Conservation (phyloP, 2,113 vertebrate species). For the Hippocampus abdominalis region DNA sequence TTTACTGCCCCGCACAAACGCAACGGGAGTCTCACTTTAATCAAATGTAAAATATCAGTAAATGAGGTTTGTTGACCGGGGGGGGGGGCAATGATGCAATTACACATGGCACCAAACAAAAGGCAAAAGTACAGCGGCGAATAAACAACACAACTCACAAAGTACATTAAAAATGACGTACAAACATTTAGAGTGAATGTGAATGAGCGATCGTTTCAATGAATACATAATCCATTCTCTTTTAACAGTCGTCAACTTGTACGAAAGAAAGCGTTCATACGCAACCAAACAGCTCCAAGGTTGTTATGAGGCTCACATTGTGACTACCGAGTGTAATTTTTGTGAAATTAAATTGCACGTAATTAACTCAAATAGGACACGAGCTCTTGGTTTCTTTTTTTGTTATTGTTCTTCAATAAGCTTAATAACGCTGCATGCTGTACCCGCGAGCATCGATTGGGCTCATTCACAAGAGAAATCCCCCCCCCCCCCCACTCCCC, state of each 20-base stretch:
- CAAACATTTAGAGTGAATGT: too few species aligned
- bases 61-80: background rate
- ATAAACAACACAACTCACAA: background rate
- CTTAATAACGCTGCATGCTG: slow-evolving; percentile 26
- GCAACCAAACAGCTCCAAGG: background rate
- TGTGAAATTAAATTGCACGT: background rate
- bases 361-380: slow-evolving; percentile 16
- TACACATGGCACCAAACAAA: background rate
- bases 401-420: slow-evolving; percentile 9
- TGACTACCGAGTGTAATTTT: background rate
- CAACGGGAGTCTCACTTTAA: background rate
- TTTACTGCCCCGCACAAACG: background rate
- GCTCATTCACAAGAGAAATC: slow-evolving; percentile 31
- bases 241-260: background rate
- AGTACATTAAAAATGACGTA: background rate
- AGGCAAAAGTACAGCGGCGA: background rate
- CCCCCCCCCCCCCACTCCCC: slow-evolving; percentile 3
- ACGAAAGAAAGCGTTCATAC: background rate
- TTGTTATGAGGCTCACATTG: background rate
- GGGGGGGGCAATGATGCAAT: background rate
- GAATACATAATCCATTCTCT: too few species aligned
- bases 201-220: too few species aligned
- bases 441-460: slow-evolving; percentile 19
- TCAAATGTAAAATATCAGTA: background rate
- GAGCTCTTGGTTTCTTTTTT: slow-evolving; percentile 7